A percentile compares a stretch with the other conserved stretches of the same genome.
phyloP scores from a whole-genome alignment of 92 coral and sea anemone genomes.

The Zoanthus sociatus region DNA sequence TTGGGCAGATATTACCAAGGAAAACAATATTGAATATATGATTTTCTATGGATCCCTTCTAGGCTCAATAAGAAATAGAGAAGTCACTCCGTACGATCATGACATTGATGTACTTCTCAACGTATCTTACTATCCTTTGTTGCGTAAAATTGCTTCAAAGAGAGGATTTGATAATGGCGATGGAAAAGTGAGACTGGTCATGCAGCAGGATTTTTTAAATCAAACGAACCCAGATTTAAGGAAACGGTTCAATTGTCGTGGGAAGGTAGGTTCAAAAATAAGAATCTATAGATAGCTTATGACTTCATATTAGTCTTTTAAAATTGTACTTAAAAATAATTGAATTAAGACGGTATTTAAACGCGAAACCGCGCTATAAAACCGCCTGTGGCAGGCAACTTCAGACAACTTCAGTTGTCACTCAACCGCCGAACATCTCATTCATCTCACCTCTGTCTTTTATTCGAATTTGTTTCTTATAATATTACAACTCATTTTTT shows the following conservation, averaged over 20 bases:
- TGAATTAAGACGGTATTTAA: too few relatives aligned
- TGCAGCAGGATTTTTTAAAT: slow-evolving; percentile 16
- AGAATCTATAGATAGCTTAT: neutral
- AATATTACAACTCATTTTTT: too few relatives aligned
- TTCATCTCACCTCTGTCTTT: too few relatives aligned
- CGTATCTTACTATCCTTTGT: slow-evolving; percentile 1
- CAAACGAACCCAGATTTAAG: neutral
- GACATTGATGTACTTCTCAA: slow-evolving; percentile 18
- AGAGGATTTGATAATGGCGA: slow-evolving; percentile 19
- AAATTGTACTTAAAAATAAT: neutral
- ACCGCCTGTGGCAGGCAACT: too few relatives aligned
- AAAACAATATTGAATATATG: slow-evolving; percentile 15
- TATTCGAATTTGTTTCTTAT: too few relatives aligned
- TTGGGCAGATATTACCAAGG: slow-evolving; percentile 14
- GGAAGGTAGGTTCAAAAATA: slow-evolving; percentile 1
- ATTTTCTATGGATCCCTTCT: slow-evolving; percentile 11
- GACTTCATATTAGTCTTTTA: neutral
- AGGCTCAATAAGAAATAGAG: slow-evolving; percentile 30
- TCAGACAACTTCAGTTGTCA: too few relatives aligned
- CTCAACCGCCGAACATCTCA: too few relatives aligned
- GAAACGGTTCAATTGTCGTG: slow-evolving; percentile 19
- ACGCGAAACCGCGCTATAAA: too few relatives aligned
- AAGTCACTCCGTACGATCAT: slow-evolving; percentile 19
- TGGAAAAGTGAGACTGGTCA: slow-evolving; percentile 8
- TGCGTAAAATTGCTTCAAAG: slow-evolving; percentile 4